Evolutionary conservation across 2,888 invertebrate species (phyloP).

Genomic region (Drosophila formosana): DNA sequence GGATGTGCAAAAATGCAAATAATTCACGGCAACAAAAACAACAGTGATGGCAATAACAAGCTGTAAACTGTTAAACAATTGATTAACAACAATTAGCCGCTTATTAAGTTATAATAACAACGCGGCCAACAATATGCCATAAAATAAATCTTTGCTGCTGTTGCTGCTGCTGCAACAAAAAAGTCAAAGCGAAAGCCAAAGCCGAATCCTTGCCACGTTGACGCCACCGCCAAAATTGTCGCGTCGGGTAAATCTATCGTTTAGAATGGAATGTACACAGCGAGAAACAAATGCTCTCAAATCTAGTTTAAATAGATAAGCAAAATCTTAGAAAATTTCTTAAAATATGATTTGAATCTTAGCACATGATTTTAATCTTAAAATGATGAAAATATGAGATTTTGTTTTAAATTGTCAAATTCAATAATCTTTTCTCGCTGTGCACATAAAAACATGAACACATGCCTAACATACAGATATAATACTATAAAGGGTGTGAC

Average conservation of each 20-base stretch:
- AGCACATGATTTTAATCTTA: too few relatives aligned
- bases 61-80: constrained; percentile 83
- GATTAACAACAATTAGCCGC: constrained; percentile 84
- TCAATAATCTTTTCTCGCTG: too few relatives aligned
- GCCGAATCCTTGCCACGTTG: constrained; percentile 9
- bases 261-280: constrained; percentile 49
- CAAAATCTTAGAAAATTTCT: too few relatives aligned
- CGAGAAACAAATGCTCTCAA: too few relatives aligned
- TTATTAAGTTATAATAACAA: constrained; percentile 80
- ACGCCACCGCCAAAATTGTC: constrained; percentile 13
- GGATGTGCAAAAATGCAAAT: constrained; percentile 67
- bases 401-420: too few relatives aligned
- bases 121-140: constrained; percentile 55
- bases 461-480: neutral
- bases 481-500: constrained; percentile 19
- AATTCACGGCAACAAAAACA: constrained; percentile 60
- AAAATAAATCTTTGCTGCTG: constrained; percentile 49
- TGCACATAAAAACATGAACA: constrained; percentile 60
- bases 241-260: constrained; percentile 53
- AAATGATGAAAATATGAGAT: too few relatives aligned
- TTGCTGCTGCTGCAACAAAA: constrained; percentile 36
- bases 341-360: too few relatives aligned
- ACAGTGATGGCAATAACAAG: constrained; percentile 53
- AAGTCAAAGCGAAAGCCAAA: constrained; percentile 15
- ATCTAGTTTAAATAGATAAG: too few relatives aligned